Conservation (phyloP, 2,888 invertebrate species). For the Dolomedes plantarius region DNA sequence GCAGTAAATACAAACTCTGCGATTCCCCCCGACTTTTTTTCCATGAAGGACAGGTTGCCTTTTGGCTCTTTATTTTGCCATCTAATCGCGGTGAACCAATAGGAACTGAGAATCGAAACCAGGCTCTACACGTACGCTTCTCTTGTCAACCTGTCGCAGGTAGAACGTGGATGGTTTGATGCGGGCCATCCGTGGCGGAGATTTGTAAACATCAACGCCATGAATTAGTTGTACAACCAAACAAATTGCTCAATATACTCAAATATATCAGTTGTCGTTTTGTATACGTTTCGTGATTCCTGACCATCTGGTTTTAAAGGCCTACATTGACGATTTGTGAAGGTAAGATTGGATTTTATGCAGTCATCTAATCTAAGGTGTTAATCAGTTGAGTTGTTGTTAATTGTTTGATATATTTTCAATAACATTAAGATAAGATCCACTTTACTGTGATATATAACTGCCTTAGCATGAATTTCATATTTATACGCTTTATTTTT, state of each 20-base stretch:
- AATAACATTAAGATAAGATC: too few species aligned
- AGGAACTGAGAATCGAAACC: constrained; percentile 11
- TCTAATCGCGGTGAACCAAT: constrained; percentile 39
- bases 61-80: constrained; percentile 17
- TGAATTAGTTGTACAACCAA: background rate
- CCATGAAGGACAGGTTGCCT: constrained; percentile 62
- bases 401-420: too few species aligned
- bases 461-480: too few species aligned
- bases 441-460: too few species aligned
- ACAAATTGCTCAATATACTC: background rate
- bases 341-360: too few species aligned
- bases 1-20: constrained; percentile 60
- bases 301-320: background rate
- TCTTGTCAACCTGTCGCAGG: background rate
- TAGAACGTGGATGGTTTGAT: constrained; percentile 3
- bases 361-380: too few species aligned
- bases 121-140: constrained; percentile 57
- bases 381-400: too few species aligned
- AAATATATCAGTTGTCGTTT: background rate
- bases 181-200: background rate
- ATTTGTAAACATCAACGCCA: constrained; percentile 5
- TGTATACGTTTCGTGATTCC: background rate
- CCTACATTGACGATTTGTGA: background rate
- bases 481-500: too few species aligned
- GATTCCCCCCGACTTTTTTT: constrained; percentile 11